phyloP scores from a whole-genome alignment of 2,113 vertebrate species.

The Gobius niger region DNA sequence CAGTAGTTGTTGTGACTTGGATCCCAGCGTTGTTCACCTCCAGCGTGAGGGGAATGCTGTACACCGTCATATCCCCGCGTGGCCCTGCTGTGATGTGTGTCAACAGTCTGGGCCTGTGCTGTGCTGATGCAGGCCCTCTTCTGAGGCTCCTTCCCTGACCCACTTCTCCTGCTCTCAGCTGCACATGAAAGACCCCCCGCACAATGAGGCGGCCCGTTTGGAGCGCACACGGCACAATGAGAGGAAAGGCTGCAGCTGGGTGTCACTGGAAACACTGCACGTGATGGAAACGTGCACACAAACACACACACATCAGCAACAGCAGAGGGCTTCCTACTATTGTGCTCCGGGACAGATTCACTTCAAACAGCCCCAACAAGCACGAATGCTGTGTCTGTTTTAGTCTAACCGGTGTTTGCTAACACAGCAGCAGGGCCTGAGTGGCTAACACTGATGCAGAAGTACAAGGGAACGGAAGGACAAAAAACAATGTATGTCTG shows the following conservation, averaged over 20 bases:
- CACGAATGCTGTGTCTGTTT: neutral
- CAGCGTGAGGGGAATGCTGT: no score
- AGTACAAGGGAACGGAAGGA: no score
- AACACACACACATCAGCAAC: slow-evolving; percentile 1
- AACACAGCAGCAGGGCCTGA: neutral
- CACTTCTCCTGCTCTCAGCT: slow-evolving; percentile 64
- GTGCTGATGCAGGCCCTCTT: slow-evolving; percentile 39
- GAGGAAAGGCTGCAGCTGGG: slow-evolving; percentile 73
- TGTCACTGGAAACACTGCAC: slow-evolving; percentile 62
- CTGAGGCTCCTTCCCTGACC: slow-evolving; percentile 65
- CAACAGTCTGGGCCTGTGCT: slow-evolving; percentile 22
- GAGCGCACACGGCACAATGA: slow-evolving; percentile 69
- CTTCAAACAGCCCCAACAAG: slow-evolving; percentile 24
- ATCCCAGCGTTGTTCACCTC: neutral
- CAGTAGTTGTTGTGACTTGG: neutral
- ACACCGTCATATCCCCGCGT: no score
- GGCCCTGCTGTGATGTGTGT: slow-evolving; percentile 7
- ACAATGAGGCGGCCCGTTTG: slow-evolving; percentile 71
- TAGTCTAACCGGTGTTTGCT: no score
- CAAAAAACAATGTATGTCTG: no score
- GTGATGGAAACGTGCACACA: slow-evolving; percentile 57
- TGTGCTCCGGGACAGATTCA: slow-evolving; percentile 49
- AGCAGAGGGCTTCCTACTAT: slow-evolving; percentile 54
- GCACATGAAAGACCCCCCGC: slow-evolving; percentile 72
- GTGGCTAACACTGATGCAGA: neutral